Conservation (phyloP, 2,797 vertebrate genomes). For the Gadopsis bispinosus region DNA sequence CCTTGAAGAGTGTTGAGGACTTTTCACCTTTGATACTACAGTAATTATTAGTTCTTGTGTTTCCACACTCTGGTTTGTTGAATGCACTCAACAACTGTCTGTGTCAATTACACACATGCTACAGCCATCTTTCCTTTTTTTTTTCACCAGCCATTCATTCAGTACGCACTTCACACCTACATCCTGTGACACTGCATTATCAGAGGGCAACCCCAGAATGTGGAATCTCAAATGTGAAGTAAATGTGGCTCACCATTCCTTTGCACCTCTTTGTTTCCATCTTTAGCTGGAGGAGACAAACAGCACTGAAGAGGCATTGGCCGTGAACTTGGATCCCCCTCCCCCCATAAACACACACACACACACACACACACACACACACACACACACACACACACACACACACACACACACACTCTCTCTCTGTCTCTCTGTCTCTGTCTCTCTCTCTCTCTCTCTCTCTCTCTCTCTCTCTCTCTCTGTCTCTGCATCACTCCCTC, state of each 20-base stretch:
- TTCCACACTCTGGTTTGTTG: constrained; percentile 1
- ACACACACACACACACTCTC: too few relatives aligned
- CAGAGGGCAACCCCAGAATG: constrained; percentile 24
- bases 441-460: too few relatives aligned
- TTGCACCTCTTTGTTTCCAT: constrained; percentile 72
- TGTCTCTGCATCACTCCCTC: constrained; percentile 61
- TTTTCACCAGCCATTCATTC: background rate
- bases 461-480: constrained; percentile 13
- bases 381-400: too few relatives aligned
- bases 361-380: constrained; percentile 20
- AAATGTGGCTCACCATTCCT: constrained; percentile 49
- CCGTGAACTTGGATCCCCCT: constrained; percentile 76
- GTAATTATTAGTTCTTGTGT: constrained; percentile 13
- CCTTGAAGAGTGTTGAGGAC: constrained; percentile 10
- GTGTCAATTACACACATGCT: constrained; percentile 2
- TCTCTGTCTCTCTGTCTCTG: too few relatives aligned
- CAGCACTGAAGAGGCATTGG: constrained; percentile 54
- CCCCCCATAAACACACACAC: constrained; percentile 46
- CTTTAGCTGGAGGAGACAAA: constrained; percentile 57
- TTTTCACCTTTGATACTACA: background rate
- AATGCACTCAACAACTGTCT: constrained; percentile 3
- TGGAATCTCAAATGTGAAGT: background rate
- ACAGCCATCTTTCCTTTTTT: background rate
- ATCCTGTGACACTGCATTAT: background rate
- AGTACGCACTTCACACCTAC: background rate